Evolutionary conservation across 2,797 vertebrate genomes (phyloP).

Genomic region (Gorsachius magnificus): DNA sequence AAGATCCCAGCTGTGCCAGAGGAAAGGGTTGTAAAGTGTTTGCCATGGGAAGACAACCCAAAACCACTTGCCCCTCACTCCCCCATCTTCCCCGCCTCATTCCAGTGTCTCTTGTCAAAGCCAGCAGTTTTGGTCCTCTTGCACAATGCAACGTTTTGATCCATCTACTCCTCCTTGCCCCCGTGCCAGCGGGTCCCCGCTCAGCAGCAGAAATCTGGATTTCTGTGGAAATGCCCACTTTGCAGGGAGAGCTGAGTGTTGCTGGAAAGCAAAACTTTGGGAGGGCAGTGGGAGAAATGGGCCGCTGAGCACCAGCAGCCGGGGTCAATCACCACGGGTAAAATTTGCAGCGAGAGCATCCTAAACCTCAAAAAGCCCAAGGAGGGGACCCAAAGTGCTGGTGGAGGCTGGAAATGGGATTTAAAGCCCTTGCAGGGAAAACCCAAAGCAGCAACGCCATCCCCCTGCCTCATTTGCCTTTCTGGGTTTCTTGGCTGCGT

Average conservation of each 20-base stretch:
- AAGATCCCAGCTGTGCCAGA: background rate
- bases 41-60: background rate
- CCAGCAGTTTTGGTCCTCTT: background rate
- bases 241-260: fast-evolving
- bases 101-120: background rate
- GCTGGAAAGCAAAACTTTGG: background rate
- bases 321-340: fast-evolving
- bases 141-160: background rate
- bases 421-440: background rate
- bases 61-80: background rate
- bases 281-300: fast-evolving
- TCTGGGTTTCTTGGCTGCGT: background rate
- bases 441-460: background rate
- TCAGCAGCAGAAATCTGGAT: background rate
- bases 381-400: background rate
- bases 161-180: background rate
- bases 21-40: background rate
- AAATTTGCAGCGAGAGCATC: background rate
- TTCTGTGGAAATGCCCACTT: background rate
- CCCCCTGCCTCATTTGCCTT: background rate
- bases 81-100: background rate
- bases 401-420: background rate
- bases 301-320: too few species aligned
- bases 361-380: background rate
- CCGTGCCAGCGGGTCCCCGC: background rate